Base-by-base conservation (phyloP, 2,113 vertebrate species). In the Saguinus imperator region DNA sequence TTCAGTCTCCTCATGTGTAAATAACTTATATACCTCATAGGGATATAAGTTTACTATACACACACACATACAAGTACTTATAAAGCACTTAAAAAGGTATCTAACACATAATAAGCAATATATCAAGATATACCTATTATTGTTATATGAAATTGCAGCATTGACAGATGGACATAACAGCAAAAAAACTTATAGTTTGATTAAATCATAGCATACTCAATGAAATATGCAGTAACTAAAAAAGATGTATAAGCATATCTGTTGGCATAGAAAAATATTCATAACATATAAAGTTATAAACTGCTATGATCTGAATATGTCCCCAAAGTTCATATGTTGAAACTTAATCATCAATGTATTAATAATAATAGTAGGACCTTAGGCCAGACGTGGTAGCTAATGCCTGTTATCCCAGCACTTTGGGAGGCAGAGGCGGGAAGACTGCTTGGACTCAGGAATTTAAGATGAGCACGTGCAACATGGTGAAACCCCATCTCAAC, bases 91-190 rank as follows among this genome's bases (percentile, higher is more conserved):
- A 52, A 68, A n/a, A 61, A 6, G 27, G 18, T 35, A 7, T 83
- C 75, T 95, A 82, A 94, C 43, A 90, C 25, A 70, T 77, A 58
- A 57, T 68, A 70, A 68, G 79, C 43, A 89, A 58, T 70, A 92
- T 20, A 12, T 80, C 79, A 25, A 64, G 27, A 21, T 77, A 2
- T 77, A 70, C 64, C n/a, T 72, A 12, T 32, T 85, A 55, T 37
- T 58, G 8, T 86, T 85, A 61, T 20, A 90, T 37, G 25, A 86
- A 80, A 90, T 55, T 64, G 17, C 3, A 90, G 72, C 66, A 87
- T 17, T 87, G 27, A 91, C 8, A 91, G 37, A 81, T 48, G 5
- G 6, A 75, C 5, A 64, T 57, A 79, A 6, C 32, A 87, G 40
- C 55, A 32, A 79, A 87, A 96, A 90, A 87, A 66, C 5, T 57